phyloP scores from a whole-genome alignment of 2,113 vertebrate species.

The Ranitomeya imitator region DNA sequence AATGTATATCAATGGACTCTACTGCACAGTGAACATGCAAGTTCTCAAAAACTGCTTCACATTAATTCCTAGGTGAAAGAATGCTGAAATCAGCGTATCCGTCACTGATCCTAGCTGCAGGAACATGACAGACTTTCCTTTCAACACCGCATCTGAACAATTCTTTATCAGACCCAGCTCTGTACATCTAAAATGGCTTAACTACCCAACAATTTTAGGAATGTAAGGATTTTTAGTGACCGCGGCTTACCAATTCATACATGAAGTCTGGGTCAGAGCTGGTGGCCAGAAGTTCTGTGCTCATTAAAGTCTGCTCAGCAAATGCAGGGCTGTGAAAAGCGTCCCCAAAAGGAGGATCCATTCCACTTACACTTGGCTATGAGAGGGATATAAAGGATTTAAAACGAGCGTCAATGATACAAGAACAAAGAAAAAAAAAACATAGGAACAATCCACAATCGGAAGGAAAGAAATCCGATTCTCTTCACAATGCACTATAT shows the following conservation, averaged over 20 bases:
- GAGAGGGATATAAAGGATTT: background rate
- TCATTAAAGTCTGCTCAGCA: conserved; percentile 96
- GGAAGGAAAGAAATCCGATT: no score
- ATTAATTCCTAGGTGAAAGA: no score
- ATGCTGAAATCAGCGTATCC: no score
- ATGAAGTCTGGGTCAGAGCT: conserved; percentile 98
- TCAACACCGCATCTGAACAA: background rate
- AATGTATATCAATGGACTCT: no score
- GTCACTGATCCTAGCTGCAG: no score
- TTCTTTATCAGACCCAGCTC: background rate
- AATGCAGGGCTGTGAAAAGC: conserved; percentile 96
- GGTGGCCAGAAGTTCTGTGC: conserved; percentile 93
- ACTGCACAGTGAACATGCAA: no score
- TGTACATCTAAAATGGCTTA: background rate
- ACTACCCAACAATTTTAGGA: background rate
- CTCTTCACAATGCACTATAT: no score
- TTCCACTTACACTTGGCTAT: conserved; percentile 95
- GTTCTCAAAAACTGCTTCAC: no score
- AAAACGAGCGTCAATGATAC: background rate
- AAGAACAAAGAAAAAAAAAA: background rate
- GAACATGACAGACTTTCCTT: background rate
- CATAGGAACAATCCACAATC: no score
- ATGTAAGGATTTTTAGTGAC: background rate
- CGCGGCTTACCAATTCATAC: conserved; percentile 92
- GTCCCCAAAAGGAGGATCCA: conserved; percentile 98